These are phyloP conservation scores for Formicarius rufipectus DNA, from an alignment of 2,113 vertebrate species.

Conservation along the genomic window DNA sequence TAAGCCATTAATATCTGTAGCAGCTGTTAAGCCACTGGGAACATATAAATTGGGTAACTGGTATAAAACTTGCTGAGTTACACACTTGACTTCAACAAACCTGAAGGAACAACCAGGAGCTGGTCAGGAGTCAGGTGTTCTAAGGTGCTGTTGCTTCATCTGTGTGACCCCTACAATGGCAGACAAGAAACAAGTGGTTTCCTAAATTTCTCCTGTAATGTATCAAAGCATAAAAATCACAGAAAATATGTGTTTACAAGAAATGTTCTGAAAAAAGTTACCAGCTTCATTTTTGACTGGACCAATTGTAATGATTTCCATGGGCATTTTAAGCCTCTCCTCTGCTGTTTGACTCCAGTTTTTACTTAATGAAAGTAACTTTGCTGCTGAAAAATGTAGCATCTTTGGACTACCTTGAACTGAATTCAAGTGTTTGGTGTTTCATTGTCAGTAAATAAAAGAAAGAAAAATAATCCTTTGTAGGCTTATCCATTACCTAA, in stretches of 20 bases:
- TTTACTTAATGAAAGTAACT: neutral
- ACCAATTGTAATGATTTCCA: neutral
- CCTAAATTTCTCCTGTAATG: neutral
- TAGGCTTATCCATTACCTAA: neutral
- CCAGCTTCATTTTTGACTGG: neutral
- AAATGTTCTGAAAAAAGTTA: neutral
- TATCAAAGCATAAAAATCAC: neutral
- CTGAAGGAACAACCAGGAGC: neutral
- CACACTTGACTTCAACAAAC: neutral
- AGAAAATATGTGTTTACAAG: neutral
- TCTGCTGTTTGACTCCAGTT: neutral
- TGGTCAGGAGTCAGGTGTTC: neutral
- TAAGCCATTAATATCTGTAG: slow-evolving; percentile 3
- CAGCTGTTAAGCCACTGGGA: neutral
- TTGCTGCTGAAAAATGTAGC: neutral
- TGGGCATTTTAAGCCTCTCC: neutral
- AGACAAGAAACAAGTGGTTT: neutral
- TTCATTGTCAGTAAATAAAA: neutral
- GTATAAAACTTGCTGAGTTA: neutral
- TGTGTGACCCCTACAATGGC: neutral
- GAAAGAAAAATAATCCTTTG: neutral
- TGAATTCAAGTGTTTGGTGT: neutral
- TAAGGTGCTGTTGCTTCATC: neutral
- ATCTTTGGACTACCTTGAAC: neutral
- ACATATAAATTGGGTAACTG: neutral